Conservation (phyloP, 2,797 vertebrate genomes). For the Falco cherrug region DNA sequence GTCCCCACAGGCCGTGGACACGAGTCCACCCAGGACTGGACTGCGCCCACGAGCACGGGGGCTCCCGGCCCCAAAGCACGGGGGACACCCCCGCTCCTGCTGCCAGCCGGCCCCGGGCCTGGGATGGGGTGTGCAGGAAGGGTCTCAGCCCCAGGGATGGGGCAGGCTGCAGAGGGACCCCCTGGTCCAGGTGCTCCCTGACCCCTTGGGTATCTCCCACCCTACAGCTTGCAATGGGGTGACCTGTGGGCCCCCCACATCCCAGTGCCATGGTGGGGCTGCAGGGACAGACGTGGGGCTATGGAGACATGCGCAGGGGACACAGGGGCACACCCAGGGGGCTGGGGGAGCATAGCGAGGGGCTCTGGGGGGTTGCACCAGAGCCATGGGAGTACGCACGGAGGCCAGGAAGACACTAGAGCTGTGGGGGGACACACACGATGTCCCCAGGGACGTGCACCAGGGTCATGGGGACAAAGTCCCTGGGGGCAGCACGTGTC, state of each 20-base stretch:
- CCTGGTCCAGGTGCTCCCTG: neutral
- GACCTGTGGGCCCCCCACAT: neutral
- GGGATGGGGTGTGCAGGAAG: neutral
- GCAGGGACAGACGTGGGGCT: neutral
- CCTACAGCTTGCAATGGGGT: neutral
- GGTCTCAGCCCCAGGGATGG: rapidly evolving
- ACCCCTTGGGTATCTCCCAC: neutral
- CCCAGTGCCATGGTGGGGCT: neutral
- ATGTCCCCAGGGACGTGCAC: neutral
- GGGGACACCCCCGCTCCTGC: neutral
- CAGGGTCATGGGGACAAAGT: rapidly evolving
- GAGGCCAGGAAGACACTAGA: neutral
- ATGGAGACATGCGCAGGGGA: neutral
- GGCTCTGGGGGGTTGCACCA: neutral
- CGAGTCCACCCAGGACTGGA: conserved; percentile 35
- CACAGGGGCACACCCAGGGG: neutral
- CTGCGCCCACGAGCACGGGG: neutral
- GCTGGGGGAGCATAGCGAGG: rapidly evolving
- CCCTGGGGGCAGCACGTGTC: rapidly evolving
- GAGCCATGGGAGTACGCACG: rapidly evolving
- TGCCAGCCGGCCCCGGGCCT: rapidly evolving
- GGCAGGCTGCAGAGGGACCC: neutral
- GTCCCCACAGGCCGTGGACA: neutral
- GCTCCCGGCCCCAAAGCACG: neutral
- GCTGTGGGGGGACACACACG: neutral